Evolutionary conservation across 2,797 vertebrate genomes (phyloP).

Genomic region (Eidolon dupreanum): DNA sequence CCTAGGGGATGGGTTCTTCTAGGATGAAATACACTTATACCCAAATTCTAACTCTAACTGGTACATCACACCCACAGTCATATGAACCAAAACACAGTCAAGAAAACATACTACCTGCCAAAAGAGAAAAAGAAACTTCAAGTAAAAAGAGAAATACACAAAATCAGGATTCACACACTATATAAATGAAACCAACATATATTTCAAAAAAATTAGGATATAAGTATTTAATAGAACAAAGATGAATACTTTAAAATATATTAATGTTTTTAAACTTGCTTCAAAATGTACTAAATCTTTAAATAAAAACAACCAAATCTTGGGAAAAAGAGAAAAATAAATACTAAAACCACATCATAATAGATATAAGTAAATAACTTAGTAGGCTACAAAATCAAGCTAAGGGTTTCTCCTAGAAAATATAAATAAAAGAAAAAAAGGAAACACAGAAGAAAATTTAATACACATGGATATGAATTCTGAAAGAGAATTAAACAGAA

Average conservation of each 20-base stretch:
- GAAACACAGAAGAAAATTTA: not conserved
- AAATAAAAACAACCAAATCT: not conserved
- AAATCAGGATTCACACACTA: not conserved
- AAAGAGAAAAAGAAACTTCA: not conserved
- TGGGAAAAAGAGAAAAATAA: slow-evolving; percentile 27
- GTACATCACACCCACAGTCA: not conserved
- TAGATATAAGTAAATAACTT: not conserved
- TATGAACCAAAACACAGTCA: not conserved
- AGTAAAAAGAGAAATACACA: not conserved
- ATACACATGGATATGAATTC: not conserved
- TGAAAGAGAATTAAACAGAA: not conserved
- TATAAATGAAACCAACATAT: not conserved
- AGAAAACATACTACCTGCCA: not conserved
- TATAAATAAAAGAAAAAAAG: not conserved
- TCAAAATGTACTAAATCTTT: not conserved
- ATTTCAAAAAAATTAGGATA: not conserved
- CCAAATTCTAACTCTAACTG: not conserved
- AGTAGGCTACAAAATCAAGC: not conserved
- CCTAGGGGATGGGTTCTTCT: fast-evolving
- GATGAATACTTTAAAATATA: not conserved
- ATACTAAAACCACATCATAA: not conserved
- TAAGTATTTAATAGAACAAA: not conserved
- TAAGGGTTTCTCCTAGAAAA: not conserved
- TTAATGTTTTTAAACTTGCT: not conserved
- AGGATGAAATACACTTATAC: not conserved